Base-by-base conservation (phyloP, 2,888 invertebrate species). In the Acleris holmiana region DNA sequence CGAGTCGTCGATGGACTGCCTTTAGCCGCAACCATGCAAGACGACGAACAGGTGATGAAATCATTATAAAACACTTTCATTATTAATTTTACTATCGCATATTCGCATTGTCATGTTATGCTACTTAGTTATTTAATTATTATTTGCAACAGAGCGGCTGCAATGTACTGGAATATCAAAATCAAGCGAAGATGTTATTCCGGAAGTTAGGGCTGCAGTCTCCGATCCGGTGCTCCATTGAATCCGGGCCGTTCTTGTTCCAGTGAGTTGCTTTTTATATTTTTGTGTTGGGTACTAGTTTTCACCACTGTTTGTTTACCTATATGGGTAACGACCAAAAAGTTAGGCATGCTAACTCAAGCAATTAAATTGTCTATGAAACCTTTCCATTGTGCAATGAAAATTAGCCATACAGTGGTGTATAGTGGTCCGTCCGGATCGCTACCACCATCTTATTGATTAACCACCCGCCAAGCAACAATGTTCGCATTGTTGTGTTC, bases 131-230 rank as follows among this genome's bases (percentile, higher is more conserved):
- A 57, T 61, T 55, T 63, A 7, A 40, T 51, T 57, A 57, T 87
- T 89, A 88, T 88, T 89, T 84, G 75, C 83, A 80, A 77, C 93
- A 99, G 99, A 95, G 96, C 71, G 99, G 99, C 66, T 96, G 97
- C 87, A 98, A 96, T 92, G 95, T 99, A 83, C 93, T 99, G 89
- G 99, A 99, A 85, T 99, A 99, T 89, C 99, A 99, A 89, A 99
- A 98, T 89, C 99, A 99, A 93, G 99, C 99, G 44, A 99, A 99
- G 94, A 96, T 99, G 96, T 94, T 99, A 77, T 99, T 99, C 93
- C 95, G 98, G 78, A 99, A 99, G 92, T 93, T 99, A 80, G 97
- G 96, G 73, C 95, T 96, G 46, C 96, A 97, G 80, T 98, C 99
- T 66, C 99, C 99, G 67, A 91, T 95, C 35, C 95, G 97, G 83